A percentile compares a stretch with the other conserved stretches of the same genome.
phyloP scores from a whole-genome alignment of 2,888 invertebrate species.

The Dione juno region DNA sequence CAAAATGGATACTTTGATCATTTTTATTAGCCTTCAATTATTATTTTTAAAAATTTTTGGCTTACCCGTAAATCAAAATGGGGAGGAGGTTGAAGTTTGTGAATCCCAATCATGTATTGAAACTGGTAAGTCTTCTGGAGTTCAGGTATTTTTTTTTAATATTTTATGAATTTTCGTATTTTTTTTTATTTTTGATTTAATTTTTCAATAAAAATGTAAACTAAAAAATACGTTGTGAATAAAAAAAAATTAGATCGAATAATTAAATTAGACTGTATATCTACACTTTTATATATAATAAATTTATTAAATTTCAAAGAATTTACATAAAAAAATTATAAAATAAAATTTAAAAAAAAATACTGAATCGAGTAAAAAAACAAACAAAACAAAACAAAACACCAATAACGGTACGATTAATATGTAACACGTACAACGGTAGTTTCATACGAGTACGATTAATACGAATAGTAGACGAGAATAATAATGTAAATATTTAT shows the following conservation, averaged over 20 bases:
- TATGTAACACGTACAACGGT: slow-evolving; percentile 17
- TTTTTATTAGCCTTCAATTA: slow-evolving; percentile 27
- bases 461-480: slow-evolving; percentile 1
- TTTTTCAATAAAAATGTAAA: no score
- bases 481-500: slow-evolving; percentile 27
- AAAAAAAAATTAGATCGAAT: no score
- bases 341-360: not conserved
- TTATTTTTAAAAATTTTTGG: not conserved
- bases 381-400: not conserved
- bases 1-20: slow-evolving; percentile 34
- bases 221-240: no score
- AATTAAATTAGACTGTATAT: no score
- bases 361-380: not conserved
- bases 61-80: slow-evolving; percentile 18
- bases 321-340: no score
- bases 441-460: slow-evolving; percentile 6
- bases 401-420: slow-evolving; percentile 18
- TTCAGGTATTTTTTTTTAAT: not conserved
- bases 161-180: not conserved
- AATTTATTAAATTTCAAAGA: no score
- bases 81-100: slow-evolving; percentile 9
- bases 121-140: slow-evolving; percentile 37
- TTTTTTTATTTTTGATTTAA: not conserved
- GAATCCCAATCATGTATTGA: slow-evolving; percentile 21
- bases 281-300: no score